These are phyloP conservation scores for Mesaphorura yosii DNA, from an alignment of 1,140 invertebrate species.

Conservation along the genomic window DNA sequence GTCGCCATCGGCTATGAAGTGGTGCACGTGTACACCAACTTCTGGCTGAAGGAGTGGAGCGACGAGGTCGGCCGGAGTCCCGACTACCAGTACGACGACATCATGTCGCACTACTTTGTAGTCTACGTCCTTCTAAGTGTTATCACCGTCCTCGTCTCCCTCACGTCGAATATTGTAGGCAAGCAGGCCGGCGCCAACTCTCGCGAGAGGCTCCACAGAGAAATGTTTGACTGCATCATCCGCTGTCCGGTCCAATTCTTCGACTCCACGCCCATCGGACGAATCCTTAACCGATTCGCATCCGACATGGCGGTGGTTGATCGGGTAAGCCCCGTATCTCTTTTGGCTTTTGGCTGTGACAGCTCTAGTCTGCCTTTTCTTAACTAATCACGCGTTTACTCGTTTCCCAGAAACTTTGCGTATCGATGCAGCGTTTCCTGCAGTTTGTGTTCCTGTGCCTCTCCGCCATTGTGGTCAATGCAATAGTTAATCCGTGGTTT, in stretches of 20 bases:
- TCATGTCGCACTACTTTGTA: conserved; percentile 42
- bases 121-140: conserved; percentile 46
- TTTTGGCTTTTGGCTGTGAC: not conserved
- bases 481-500: conserved; percentile 57
- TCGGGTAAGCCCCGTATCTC: conserved; percentile 32
- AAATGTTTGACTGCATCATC: conserved; percentile 35
- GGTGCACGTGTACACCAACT: conserved; percentile 47
- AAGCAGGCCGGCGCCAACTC: conserved; percentile 32
- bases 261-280: conserved; percentile 43
- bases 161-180: conserved; percentile 43
- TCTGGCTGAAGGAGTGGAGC: conserved; percentile 53
- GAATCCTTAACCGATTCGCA: conserved; percentile 44
- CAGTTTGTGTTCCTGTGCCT: conserved; percentile 58
- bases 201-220: conserved; percentile 33
- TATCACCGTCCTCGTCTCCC: conserved; percentile 45
- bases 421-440: conserved; percentile 55
- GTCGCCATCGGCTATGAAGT: conserved; percentile 47
- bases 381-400: not conserved
- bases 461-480: conserved; percentile 59
- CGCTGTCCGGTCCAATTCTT: conserved; percentile 38
- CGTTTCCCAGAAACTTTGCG: conserved; percentile 57
- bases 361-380: not conserved
- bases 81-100: conserved; percentile 20
- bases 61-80: conserved; percentile 30
- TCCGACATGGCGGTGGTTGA: conserved; percentile 46